Evolutionary conservation across 2,888 invertebrate species (phyloP).

Genomic region (Drosophila affinis): DNA sequence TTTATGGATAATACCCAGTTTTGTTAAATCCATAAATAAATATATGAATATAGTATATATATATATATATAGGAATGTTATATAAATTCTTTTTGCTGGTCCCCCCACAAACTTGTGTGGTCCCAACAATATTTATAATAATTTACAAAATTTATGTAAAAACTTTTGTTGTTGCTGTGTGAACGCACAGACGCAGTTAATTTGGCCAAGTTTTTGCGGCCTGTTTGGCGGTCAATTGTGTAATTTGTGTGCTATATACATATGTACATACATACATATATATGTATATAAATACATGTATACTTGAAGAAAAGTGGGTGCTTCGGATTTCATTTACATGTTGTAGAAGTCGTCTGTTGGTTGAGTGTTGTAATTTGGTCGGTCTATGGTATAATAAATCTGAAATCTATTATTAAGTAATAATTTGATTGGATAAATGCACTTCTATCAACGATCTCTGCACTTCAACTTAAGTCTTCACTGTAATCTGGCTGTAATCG

Average conservation of each 20-base stretch:
- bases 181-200: constrained; percentile 49
- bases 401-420: too few relatives aligned
- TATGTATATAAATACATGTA: background rate
- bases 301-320: background rate
- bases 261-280: too few relatives aligned
- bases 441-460: too few relatives aligned
- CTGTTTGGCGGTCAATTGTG: constrained; percentile 66
- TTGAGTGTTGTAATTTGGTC: too few relatives aligned
- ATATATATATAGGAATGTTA: constrained; percentile 1
- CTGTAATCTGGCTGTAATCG: too few relatives aligned
- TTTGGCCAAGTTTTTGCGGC: constrained; percentile 63
- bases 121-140: constrained; percentile 58
- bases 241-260: constrained; percentile 40
- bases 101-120: constrained; percentile 42
- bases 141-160: constrained; percentile 63
- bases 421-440: too few relatives aligned
- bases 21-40: background rate
- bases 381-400: too few relatives aligned
- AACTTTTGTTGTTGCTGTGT: constrained; percentile 49
- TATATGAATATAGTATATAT: too few relatives aligned
- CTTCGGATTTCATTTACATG: background rate
- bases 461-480: too few relatives aligned
- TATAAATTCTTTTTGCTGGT: constrained; percentile 27
- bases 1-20: constrained; percentile 2
- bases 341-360: too few relatives aligned